phyloP scores from a whole-genome alignment of 2,797 vertebrate species.

The Trachurus trachurus region DNA sequence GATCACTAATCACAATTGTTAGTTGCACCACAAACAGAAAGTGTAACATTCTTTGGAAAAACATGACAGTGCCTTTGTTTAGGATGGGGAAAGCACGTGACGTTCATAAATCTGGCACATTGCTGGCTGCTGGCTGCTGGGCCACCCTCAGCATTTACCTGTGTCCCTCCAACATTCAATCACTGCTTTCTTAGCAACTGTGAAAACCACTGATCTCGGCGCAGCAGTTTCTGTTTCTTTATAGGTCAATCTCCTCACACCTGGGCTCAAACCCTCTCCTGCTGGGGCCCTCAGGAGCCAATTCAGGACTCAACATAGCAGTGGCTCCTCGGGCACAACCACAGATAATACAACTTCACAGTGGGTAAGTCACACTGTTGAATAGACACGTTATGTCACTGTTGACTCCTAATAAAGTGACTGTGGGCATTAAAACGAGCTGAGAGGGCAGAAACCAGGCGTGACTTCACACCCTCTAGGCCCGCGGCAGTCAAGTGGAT shows the following conservation, averaged over 20 bases:
- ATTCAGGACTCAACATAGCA: not conserved
- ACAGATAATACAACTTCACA: too few species aligned
- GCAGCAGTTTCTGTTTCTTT: not conserved
- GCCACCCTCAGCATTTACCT: not conserved
- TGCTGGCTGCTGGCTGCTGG: not conserved
- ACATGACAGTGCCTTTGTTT: not conserved
- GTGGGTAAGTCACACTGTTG: too few species aligned
- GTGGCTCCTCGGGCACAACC: too few species aligned
- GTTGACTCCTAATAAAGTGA: too few species aligned
- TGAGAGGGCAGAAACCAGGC: slow-evolving; percentile 2
- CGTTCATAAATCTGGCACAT: too few species aligned
- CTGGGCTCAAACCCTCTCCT: not conserved
- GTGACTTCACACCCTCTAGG: slow-evolving; percentile 29
- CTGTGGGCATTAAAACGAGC: not conserved
- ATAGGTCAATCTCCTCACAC: not conserved
- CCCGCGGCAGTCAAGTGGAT: slow-evolving; percentile 18
- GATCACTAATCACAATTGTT: not conserved
- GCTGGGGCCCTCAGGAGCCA: slow-evolving; percentile 5
- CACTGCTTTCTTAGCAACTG: not conserved
- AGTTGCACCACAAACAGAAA: not conserved
- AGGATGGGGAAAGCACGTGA: not conserved
- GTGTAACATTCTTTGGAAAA: not conserved
- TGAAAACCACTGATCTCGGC: not conserved
- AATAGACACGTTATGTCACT: too few species aligned
- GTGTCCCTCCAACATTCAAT: not conserved